Conservation (phyloP, 2,797 vertebrate genomes). For the Pantherophis alleghaniensis region DNA sequence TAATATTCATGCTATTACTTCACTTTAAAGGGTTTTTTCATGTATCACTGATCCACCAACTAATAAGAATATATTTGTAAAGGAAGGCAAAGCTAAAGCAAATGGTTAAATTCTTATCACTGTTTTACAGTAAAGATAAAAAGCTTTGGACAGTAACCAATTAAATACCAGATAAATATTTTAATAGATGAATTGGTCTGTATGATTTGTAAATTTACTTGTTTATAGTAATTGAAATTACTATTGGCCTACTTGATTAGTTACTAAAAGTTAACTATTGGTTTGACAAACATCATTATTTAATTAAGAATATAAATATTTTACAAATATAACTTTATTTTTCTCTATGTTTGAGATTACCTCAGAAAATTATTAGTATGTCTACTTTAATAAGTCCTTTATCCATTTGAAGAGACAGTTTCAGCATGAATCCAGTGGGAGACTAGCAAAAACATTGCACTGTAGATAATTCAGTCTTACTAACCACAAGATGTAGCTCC, state of each 20-base stretch:
- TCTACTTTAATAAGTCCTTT: background rate
- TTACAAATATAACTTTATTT: background rate
- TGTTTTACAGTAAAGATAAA: background rate
- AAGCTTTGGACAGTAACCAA: background rate
- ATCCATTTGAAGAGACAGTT: background rate
- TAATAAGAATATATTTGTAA: background rate
- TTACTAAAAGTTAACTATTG: background rate
- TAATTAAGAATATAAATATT: background rate
- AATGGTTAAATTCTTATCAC: background rate
- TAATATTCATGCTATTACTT: background rate
- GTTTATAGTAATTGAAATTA: background rate
- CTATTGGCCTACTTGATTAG: background rate
- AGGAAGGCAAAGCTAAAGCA: background rate
- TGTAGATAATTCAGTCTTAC: background rate
- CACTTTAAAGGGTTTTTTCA: background rate
- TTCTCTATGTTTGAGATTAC: background rate
- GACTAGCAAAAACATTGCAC: background rate
- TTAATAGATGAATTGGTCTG: background rate
- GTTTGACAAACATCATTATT: background rate
- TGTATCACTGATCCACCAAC: background rate
- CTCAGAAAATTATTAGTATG: background rate
- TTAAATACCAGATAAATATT: background rate
- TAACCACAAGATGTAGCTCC: background rate
- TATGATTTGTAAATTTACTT: background rate
- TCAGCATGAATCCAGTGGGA: accelerated